phyloP scores from a whole-genome alignment of 1,140 invertebrate species.

The Gyrodactylus bullatarudis region DNA sequence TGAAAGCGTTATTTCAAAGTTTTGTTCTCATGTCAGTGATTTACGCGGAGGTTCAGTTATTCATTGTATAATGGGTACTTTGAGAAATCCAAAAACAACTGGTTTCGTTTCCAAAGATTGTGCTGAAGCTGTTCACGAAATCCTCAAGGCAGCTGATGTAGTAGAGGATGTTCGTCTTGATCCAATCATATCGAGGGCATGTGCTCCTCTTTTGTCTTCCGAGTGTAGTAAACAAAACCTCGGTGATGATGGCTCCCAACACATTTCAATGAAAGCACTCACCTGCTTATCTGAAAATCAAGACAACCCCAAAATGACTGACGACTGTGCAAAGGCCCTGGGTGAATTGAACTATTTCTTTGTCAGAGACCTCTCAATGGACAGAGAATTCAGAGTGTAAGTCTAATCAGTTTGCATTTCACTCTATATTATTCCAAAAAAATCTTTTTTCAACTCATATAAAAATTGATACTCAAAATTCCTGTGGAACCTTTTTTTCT shows the following conservation, averaged over 20 bases:
- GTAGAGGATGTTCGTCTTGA: conserved; percentile 27
- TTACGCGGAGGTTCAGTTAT: neutral
- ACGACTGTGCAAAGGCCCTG: conserved; percentile 51
- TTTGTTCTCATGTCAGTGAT: neutral
- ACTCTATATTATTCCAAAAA: too few species aligned
- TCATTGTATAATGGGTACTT: neutral
- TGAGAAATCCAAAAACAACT: neutral
- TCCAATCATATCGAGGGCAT: conserved; percentile 46
- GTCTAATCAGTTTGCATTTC: too few species aligned
- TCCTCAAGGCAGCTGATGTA: neutral
- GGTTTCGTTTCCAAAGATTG: neutral
- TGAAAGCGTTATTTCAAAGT: neutral
- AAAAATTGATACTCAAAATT: too few species aligned
- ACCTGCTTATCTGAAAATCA: conserved; percentile 66
- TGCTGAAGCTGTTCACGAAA: neutral
- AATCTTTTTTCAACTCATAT: too few species aligned
- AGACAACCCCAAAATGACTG: conserved; percentile 43
- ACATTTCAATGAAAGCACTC: conserved; percentile 31
- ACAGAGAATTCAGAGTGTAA: too few species aligned
- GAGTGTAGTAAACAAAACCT: conserved; percentile 13
- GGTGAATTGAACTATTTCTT: conserved; percentile 27
- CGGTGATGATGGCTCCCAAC: conserved; percentile 11
- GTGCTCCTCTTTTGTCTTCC: conserved; percentile 38
- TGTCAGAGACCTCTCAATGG: neutral
- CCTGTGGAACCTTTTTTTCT: too few species aligned